Evolutionary conservation across 1,140 invertebrate species (phyloP).

Genomic region (Bombus vancouverensis): DNA sequence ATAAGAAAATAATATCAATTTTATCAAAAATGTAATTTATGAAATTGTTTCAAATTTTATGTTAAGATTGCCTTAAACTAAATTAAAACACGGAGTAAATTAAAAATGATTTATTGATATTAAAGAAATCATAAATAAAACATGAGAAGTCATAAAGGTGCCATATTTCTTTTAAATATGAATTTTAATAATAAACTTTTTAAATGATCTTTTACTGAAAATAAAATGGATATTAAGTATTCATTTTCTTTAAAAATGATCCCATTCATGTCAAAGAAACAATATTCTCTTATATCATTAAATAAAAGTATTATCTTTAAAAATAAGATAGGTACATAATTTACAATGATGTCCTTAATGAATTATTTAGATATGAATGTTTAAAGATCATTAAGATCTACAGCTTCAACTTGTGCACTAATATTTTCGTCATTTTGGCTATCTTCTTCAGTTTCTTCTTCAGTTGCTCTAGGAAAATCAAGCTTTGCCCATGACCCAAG

Average conservation of each 20-base stretch:
- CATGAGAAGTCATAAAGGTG: neutral
- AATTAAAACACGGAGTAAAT: neutral
- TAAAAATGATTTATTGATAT: slow-evolving; percentile 5
- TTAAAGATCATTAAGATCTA: slow-evolving; percentile 80
- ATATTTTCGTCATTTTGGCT: slow-evolving; percentile 73
- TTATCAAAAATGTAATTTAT: neutral
- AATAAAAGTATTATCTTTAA: slow-evolving; percentile 21
- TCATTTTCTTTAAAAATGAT: neutral
- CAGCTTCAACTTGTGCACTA: slow-evolving; percentile 79
- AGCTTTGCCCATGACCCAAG: slow-evolving; percentile 91
- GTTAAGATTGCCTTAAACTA: neutral
- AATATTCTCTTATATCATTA: slow-evolving; percentile 3
- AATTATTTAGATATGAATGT: neutral
- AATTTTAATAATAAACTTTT: slow-evolving; percentile 13
- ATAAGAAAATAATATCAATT: neutral
- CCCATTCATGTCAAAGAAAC: slow-evolving; percentile 18
- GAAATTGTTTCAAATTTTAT: neutral
- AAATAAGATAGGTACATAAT: neutral
- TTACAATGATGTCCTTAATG: neutral
- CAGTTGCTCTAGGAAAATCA: slow-evolving; percentile 84
- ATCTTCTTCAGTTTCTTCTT: slow-evolving; percentile 57
- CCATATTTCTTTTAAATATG: slow-evolving; percentile 4
- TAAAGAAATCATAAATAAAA: slow-evolving; percentile 2
- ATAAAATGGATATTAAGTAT: slow-evolving; percentile 16
- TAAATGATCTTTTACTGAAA: neutral